These are phyloP conservation scores for Holothuria leucospilota DNA, from an alignment of 53 echinoderm and acorn worm genomes.

Conservation along the genomic window DNA sequence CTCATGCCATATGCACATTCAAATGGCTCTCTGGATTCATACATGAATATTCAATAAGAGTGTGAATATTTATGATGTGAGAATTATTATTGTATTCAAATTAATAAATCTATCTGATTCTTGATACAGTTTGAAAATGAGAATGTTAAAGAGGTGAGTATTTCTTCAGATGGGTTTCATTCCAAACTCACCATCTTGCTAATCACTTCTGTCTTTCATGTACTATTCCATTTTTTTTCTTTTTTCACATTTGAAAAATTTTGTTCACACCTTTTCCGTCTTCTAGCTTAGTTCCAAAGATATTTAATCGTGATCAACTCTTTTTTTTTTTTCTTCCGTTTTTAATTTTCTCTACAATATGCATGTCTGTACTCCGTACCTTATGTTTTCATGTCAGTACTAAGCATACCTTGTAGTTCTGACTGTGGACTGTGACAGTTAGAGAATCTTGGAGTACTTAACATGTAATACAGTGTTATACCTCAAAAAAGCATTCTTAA, in stretches of 20 bases:
- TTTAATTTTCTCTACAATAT: constrained; percentile 28
- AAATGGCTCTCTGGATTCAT: no score
- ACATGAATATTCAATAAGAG: constrained; percentile 5
- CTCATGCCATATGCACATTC: no score
- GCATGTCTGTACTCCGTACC: constrained; percentile 23
- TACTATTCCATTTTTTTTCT: constrained; percentile 18
- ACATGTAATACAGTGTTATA: no score
- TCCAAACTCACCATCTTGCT: constrained; percentile 42
- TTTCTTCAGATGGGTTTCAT: constrained; percentile 39
- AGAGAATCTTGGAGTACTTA: no score
- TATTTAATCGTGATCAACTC: constrained; percentile 23
- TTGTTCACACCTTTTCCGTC: neutral
- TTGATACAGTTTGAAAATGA: constrained; percentile 31
- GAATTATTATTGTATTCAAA: constrained; percentile 15
- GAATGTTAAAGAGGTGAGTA: constrained; percentile 46
- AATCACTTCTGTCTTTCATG: constrained; percentile 20
- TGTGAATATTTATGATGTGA: constrained; percentile 15
- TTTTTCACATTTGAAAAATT: constrained; percentile 1
- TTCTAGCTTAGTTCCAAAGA: constrained; percentile 32
- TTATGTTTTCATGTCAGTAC: constrained; percentile 23
- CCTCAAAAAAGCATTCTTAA: no score
- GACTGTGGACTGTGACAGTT: no score
- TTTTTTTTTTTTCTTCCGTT: neutral
- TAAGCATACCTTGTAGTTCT: neutral
- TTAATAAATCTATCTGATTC: constrained; percentile 41